phyloP scores from a whole-genome alignment of 2,888 invertebrate species.

The Pheosia tremula region DNA sequence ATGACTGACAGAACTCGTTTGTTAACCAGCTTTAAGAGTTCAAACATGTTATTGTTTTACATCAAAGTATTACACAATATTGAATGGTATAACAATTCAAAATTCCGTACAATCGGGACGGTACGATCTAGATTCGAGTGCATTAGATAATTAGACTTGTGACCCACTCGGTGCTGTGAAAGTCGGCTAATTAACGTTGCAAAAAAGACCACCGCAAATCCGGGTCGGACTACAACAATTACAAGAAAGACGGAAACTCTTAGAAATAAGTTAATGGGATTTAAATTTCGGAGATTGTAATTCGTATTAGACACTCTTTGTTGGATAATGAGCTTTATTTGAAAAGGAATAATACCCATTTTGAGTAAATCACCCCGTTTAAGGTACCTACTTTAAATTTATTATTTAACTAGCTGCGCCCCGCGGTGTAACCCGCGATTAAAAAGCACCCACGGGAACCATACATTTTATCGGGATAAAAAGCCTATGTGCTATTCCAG shows the following conservation, averaged over 20 bases:
- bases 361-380: no score
- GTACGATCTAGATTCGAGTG: neutral
- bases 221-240: constrained; percentile 12
- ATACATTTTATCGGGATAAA: no score
- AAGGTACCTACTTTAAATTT: no score
- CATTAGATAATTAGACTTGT: constrained; percentile 1
- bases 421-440: no score
- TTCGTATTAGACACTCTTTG: neutral
- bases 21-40: no score
- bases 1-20: no score
- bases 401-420: no score
- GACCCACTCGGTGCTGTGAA: constrained; percentile 22
- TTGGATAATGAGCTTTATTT: neutral
- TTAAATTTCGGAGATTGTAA: neutral
- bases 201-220: constrained; percentile 20
- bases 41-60: no score
- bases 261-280: constrained; percentile 9
- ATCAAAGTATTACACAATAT: neutral
- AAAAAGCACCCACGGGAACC: no score
- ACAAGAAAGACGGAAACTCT: constrained; percentile 6
- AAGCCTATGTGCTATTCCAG: no score
- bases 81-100: neutral
- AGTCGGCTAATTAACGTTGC: constrained; percentile 21
- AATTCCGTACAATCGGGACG: neutral
- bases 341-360: no score